A percentile compares a stretch with the other conserved stretches of the same genome.
These are phyloP conservation scores for Heliconius himera DNA, from an alignment of 1,140 invertebrate species.

Conservation along the genomic window DNA sequence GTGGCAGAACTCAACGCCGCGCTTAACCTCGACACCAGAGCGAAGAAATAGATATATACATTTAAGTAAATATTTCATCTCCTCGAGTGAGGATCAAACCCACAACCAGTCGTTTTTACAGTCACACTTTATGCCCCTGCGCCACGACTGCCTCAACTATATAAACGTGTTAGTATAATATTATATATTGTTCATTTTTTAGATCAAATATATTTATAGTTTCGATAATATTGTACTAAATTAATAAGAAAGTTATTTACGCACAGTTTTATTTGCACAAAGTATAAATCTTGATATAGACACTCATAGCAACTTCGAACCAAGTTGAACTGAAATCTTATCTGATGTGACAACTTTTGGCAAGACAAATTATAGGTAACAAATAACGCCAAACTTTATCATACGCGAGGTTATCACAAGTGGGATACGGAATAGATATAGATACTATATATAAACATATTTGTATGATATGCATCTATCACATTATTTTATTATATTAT, in stretches of 20 bases:
- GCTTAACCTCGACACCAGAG: too few relatives aligned
- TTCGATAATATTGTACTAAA: neutral
- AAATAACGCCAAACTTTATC: slow-evolving; percentile 69
- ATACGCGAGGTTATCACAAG: slow-evolving; percentile 70
- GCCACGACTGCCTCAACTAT: too few relatives aligned
- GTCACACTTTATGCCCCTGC: too few relatives aligned
- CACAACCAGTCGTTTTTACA: too few relatives aligned
- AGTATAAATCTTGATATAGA: slow-evolving; percentile 33
- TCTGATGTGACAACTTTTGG: slow-evolving; percentile 60
- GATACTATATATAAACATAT: slow-evolving; percentile 8
- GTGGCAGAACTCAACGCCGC: too few relatives aligned
- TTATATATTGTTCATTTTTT: neutral
- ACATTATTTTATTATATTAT: too few relatives aligned
- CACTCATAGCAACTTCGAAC: slow-evolving; percentile 30
- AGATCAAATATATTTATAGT: neutral
- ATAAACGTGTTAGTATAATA: neutral
- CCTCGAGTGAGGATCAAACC: too few relatives aligned
- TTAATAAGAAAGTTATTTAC: slow-evolving; percentile 20
- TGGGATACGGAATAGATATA: slow-evolving; percentile 53
- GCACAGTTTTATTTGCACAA: slow-evolving; percentile 27
- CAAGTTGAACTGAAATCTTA: slow-evolving; percentile 51
- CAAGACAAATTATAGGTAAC: slow-evolving; percentile 70
- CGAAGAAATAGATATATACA: too few relatives aligned
- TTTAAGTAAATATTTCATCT: too few relatives aligned
- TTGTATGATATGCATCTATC: neutral